phyloP scores from a whole-genome alignment of 2,113 vertebrate species.

The Leptobrachium leishanense region DNA sequence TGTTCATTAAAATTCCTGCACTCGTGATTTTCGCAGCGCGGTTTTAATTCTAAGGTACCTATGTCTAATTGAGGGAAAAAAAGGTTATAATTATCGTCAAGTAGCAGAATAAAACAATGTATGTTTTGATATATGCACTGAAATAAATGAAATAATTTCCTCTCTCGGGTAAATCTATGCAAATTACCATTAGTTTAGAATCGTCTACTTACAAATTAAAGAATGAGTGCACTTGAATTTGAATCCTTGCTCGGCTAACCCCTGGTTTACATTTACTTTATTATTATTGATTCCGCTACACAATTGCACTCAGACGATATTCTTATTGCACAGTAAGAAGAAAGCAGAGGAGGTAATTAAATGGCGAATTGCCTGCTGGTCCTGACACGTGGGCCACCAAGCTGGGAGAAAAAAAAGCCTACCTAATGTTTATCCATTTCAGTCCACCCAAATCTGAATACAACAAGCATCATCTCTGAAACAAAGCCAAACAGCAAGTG shows the following conservation, averaged over 20 bases:
- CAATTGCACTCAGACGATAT: conserved; percentile 48
- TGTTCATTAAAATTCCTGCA: neutral
- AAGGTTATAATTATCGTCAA: neutral
- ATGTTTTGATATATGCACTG: neutral
- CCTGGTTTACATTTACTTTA: conserved; percentile 35
- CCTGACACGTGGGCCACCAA: conserved; percentile 61
- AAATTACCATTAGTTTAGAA: neutral
- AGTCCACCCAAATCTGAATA: conserved; percentile 56
- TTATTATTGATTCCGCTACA: conserved; percentile 27
- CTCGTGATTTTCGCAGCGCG: neutral
- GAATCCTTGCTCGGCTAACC: neutral
- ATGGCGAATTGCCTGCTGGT: conserved; percentile 65
- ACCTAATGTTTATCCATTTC: conserved; percentile 57
- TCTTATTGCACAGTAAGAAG: conserved; percentile 59
- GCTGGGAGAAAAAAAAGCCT: conserved; percentile 26
- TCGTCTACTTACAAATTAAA: neutral
- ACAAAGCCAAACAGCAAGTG: conserved; percentile 60
- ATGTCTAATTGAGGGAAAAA: neutral
- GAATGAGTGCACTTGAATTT: conserved; percentile 21
- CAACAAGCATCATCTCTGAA: conserved; percentile 59
- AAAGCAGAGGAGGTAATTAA: conserved; percentile 66
- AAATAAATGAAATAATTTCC: neutral
- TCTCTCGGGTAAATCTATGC: neutral
- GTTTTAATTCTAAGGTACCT: neutral
- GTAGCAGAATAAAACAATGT: neutral